A percentile compares a stretch with the other conserved stretches of the same genome.
These are phyloP conservation scores for Macrophya alboannulata DNA, from an alignment of 2,888 invertebrate species.

Conservation along the genomic window DNA sequence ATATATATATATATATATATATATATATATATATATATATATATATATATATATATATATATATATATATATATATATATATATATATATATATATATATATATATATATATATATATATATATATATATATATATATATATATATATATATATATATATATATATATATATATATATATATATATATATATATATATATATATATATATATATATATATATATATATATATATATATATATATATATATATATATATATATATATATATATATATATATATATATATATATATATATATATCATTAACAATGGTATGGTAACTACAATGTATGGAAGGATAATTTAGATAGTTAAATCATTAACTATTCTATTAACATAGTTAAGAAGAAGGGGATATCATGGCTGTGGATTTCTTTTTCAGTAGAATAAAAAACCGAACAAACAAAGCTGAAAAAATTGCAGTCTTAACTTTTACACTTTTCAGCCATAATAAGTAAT, in stretches of 20 bases:
- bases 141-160: too few species aligned
- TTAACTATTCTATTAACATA: slow-evolving; percentile 48
- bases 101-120: too few species aligned
- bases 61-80: too few species aligned
- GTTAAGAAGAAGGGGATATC: slow-evolving; percentile 49
- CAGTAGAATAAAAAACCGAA: not conserved
- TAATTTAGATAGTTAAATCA: slow-evolving; percentile 22
- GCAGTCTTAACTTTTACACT: not conserved
- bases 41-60: too few species aligned
- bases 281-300: not conserved
- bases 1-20: not conserved
- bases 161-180: too few species aligned
- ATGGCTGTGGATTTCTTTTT: slow-evolving; percentile 45
- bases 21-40: slow-evolving; percentile 34
- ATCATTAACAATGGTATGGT: slow-evolving; percentile 24
- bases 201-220: too few species aligned
- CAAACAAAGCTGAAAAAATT: not conserved
- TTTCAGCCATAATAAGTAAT: not conserved
- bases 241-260: slow-evolving; percentile 14
- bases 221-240: too few species aligned
- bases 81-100: too few species aligned
- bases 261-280: slow-evolving; percentile 49
- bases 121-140: too few species aligned
- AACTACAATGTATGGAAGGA: slow-evolving; percentile 28
- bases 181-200: too few species aligned